Percentiles rank a stretch among this genome's conserved stretches.
Conservation (phyloP, 2,888 invertebrate genomes). For the Caenorhabditis sinica region DNA sequence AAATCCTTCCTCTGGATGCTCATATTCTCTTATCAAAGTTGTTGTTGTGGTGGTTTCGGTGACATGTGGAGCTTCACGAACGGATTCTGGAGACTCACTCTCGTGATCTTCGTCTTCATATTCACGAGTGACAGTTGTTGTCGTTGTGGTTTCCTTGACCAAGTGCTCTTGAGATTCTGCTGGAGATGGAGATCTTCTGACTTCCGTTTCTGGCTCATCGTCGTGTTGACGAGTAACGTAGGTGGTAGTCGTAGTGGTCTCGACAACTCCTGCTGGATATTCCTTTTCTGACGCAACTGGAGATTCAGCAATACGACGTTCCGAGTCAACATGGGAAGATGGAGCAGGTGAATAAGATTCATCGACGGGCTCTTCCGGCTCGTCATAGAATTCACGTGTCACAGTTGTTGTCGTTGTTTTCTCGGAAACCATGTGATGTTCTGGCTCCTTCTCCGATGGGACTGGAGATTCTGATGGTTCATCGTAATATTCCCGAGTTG, state of each 20-base stretch:
- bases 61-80: constrained; percentile 5
- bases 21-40: constrained; percentile 29
- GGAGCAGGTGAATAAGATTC: background rate
- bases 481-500: constrained; percentile 34
- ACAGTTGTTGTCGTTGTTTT: constrained; percentile 31
- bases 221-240: constrained; percentile 34
- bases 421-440: constrained; percentile 15
- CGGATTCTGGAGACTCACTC: background rate
- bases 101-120: constrained; percentile 30
- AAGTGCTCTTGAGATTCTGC: constrained; percentile 8
- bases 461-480: constrained; percentile 16
- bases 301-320: constrained; percentile 14
- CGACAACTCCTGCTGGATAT: constrained; percentile 12
- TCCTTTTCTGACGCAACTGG: constrained; percentile 32
- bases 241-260: constrained; percentile 34
- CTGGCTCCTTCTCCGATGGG: constrained; percentile 21
- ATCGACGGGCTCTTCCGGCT: background rate
- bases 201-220: background rate
- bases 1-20: constrained; percentile 1
- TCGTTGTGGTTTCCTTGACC: constrained; percentile 30
- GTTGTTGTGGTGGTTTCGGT: constrained; percentile 41
- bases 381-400: constrained; percentile 18
- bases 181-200: constrained; percentile 10
- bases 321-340: constrained; percentile 24
- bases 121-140: constrained; percentile 35